Evolutionary conservation across 2,888 invertebrate species (phyloP).

Genomic region (Dryadula phaetusa): DNA sequence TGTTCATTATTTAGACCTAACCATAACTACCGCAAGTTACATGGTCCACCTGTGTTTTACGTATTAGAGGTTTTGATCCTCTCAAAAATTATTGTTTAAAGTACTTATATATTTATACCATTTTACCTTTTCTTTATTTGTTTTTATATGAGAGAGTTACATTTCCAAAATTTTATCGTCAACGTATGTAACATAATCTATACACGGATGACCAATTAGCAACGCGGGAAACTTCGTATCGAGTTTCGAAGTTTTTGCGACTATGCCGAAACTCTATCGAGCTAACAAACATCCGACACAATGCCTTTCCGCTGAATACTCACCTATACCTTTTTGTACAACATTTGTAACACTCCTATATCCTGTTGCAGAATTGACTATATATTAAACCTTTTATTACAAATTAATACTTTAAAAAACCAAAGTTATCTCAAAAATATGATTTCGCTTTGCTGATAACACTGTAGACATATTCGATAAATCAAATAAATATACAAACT

Average conservation of each 20-base stretch:
- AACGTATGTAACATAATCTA: constrained; percentile 69
- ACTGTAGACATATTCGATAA: too few species aligned
- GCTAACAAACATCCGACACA: constrained; percentile 47
- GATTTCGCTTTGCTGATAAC: too few species aligned
- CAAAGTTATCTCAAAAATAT: too few species aligned
- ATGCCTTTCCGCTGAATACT: constrained; percentile 47
- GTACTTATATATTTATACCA: too few species aligned
- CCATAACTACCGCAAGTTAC: too few species aligned
- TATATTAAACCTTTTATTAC: too few species aligned
- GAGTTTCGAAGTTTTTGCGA: constrained; percentile 68
- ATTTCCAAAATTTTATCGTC: constrained; percentile 48
- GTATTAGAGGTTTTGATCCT: too few species aligned
- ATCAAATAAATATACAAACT: too few species aligned
- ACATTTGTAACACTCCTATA: constrained; percentile 41
- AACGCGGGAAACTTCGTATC: constrained; percentile 66
- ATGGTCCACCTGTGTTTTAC: too few species aligned
- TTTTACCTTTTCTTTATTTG: background rate
- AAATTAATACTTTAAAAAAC: too few species aligned
- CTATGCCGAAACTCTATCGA: constrained; percentile 43
- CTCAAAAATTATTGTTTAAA: too few species aligned
- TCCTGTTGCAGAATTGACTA: constrained; percentile 20
- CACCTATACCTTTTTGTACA: constrained; percentile 36
- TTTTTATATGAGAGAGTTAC: background rate
- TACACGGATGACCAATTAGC: constrained; percentile 71
- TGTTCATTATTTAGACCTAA: too few species aligned